Base-by-base conservation (phyloP, 1,140 invertebrate genomes). In the Ladona fulva region DNA sequence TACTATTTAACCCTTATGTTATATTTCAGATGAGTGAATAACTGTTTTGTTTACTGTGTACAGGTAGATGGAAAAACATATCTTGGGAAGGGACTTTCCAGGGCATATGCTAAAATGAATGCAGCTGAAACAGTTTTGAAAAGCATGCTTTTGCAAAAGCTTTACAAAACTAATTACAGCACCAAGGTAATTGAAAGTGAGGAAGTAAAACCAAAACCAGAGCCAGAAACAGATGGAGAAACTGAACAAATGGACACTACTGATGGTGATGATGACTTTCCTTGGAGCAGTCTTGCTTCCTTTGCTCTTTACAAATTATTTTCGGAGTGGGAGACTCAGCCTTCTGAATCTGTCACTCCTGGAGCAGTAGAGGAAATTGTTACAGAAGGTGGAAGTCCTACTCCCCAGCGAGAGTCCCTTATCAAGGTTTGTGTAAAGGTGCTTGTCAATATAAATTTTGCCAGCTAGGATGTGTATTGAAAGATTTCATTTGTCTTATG, bases 291-390 rank as follows among this genome's bases (percentile, higher is more conserved):
- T 82, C 85, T 93, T 80, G 91, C 91, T 1, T 91, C 90, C 77
- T 93, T 91, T 85, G 92, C 92, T 80, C 85, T 93, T 12, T 91
- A 92, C 83, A 93, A 92, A 84, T 84, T 93, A 37, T 93, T 93
- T 83, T 83, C 89, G 1, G 91, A 93, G 83, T 93, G 92, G 92
- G 91, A 92, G 83, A 88, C 87, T 79, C 89, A 91, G 14, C 52
- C 52, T 19, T 66, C 52, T 6, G 52, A 66, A 66, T 66, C 52
- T 19, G 52, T 66, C 12, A 66, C 52, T 22, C 52, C 52, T 66
- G 52, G 52, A 66, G 12, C 29, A 37, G 29, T 37, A 8, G 29
- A 37, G 29, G 29, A 37, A 37, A 37, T 37, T 1, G 29, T 37
- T 37, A 8, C 29, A 37, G 29, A 37, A 37, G 8, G 29, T 37